These are phyloP conservation scores for Tetragonula clypearis DNA, from an alignment of 1,140 invertebrate species.

Conservation along the genomic window DNA sequence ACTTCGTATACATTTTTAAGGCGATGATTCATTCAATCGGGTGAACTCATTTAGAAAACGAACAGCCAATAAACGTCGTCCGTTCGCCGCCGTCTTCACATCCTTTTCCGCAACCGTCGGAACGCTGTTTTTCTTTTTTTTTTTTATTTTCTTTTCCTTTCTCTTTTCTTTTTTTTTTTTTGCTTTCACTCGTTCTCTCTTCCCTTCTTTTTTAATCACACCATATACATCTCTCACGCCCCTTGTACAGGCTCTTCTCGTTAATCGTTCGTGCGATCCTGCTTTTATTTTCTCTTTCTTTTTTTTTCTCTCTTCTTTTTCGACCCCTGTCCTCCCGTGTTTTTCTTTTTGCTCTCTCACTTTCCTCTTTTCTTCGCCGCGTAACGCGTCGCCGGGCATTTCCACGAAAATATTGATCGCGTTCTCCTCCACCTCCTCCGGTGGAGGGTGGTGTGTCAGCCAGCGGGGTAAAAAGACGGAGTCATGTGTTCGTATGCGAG, in stretches of 20 bases:
- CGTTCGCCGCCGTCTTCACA: constrained; percentile 64
- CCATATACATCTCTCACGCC: constrained; percentile 3
- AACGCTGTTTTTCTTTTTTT: background rate
- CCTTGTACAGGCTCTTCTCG: background rate
- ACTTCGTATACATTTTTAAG: constrained; percentile 83
- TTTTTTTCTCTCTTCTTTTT: background rate
- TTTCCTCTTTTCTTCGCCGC: constrained; percentile 1
- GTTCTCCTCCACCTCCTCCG: background rate
- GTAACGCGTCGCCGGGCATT: constrained; percentile 20
- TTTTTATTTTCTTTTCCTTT: background rate
- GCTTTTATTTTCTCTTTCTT: background rate
- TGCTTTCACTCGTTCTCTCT: background rate
- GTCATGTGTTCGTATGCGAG: background rate
- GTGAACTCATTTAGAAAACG: constrained; percentile 80
- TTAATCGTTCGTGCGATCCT: constrained; percentile 61
- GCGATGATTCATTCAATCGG: constrained; percentile 83
- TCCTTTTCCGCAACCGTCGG: constrained; percentile 2
- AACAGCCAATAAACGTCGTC: constrained; percentile 79
- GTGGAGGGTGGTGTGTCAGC: background rate
- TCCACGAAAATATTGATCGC: constrained; percentile 43
- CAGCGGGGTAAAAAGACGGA: constrained; percentile 24
- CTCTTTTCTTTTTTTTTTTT: too few relatives aligned
- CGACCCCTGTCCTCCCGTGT: too few relatives aligned
- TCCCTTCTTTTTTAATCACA: background rate
- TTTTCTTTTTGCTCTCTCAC: background rate